A percentile compares a stretch with the other conserved stretches of the same genome.
phyloP scores from a whole-genome alignment of 2,113 vertebrate genomes.

The Dasypus novemcinctus region DNA sequence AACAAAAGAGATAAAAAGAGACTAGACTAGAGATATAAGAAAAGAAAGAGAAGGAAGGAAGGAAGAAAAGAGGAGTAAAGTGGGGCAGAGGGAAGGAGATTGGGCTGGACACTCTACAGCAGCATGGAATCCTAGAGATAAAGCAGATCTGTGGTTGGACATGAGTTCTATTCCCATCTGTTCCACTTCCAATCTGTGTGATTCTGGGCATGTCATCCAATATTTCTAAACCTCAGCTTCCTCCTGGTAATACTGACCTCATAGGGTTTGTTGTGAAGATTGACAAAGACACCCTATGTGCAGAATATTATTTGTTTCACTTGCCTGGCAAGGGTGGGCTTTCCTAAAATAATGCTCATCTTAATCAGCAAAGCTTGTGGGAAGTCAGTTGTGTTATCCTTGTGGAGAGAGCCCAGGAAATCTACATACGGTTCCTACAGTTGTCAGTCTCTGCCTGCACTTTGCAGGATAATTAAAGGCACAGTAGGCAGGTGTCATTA shows the following conservation, averaged over 20 bases:
- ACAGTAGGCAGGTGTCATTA: conserved; percentile 61
- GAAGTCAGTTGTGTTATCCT: background rate
- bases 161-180: background rate
- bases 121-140: background rate
- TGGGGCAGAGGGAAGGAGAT: background rate
- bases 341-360: background rate
- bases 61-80: background rate
- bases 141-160: background rate
- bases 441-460: background rate
- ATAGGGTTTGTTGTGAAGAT: background rate
- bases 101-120: rapidly evolving
- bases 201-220: background rate
- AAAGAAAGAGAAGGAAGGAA: background rate
- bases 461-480: conserved; percentile 47
- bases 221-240: background rate
- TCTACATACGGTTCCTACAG: background rate
- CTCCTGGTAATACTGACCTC: background rate
- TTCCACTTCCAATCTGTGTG: background rate
- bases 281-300: background rate
- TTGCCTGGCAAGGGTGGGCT: background rate
- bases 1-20: background rate
- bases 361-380: background rate
- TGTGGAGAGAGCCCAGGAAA: background rate
- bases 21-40: background rate
- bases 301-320: background rate